These are phyloP conservation scores for Telmatherina bonti DNA, from an alignment of 2,797 vertebrate species.

Conservation along the genomic window DNA sequence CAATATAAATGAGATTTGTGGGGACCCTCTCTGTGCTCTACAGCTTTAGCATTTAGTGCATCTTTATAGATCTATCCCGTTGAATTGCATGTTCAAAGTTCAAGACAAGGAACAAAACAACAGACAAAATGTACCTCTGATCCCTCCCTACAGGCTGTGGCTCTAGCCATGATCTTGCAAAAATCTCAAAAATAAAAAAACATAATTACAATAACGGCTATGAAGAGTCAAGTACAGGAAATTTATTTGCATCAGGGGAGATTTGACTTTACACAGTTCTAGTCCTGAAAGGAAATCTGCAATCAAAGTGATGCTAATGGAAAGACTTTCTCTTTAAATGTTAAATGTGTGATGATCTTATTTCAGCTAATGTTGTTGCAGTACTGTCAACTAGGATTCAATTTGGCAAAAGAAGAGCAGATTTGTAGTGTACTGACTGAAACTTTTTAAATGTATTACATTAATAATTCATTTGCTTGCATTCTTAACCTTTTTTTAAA, in stretches of 20 bases:
- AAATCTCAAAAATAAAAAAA: slow-evolving; percentile 59
- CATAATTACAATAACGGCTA: slow-evolving; percentile 52
- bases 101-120: slow-evolving; percentile 64
- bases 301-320: slow-evolving; percentile 17
- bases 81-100: slow-evolving; percentile 73
- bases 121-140: slow-evolving; percentile 68
- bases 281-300: slow-evolving; percentile 37
- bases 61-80: slow-evolving; percentile 73
- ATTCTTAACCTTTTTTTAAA: not conserved
- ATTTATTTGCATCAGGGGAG: slow-evolving; percentile 42
- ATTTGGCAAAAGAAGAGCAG: not conserved
- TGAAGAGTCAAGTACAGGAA: slow-evolving; percentile 64
- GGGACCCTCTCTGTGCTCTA: slow-evolving; percentile 47
- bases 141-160: slow-evolving; percentile 70
- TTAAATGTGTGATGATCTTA: not conserved
- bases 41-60: slow-evolving; percentile 66
- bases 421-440: not conserved
- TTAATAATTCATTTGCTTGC: not conserved
- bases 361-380: not conserved
- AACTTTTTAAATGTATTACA: not conserved
- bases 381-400: not conserved
- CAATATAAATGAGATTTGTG: slow-evolving; percentile 83
- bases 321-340: not conserved
- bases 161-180: slow-evolving; percentile 43
- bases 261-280: slow-evolving; percentile 51